Base-by-base conservation (phyloP, 2,888 invertebrate species). In the Cyaniris semiargus region DNA sequence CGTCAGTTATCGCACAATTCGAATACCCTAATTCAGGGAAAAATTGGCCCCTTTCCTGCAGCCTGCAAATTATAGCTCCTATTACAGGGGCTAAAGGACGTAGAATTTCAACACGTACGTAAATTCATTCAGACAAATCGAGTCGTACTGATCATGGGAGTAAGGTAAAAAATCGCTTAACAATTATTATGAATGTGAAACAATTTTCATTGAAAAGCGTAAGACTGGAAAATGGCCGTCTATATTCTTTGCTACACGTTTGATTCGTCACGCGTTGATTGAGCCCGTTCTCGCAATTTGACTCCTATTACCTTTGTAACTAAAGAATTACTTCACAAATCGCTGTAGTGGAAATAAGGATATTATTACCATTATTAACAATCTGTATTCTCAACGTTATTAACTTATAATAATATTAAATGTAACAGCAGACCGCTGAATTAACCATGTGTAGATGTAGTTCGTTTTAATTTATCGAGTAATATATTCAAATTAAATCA, bases 1-100 rank as follows among this genome's bases (percentile, higher is more conserved):
- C 44, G 21, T 71, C 71, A 48, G 38, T 58, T 77, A 77, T 56
- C 74, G 23, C 44, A 60, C 75, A 81, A 78, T 83, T 34, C 53
- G 81, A 81, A 81, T 82, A 78, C 71, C 74, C 79, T 75, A 76
- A 76, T 79, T 79, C 76, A 79, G 78, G 78, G 76, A 82, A 84
- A 84, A 84, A 83, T 83, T 83, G 82, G 81, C 79, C 78, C 80
- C 81, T 83, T 85, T 82, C 81, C 80, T 81, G 81, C 82, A 80
- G 81, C 79, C 81, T 79, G 81, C 82, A 81, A 84, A 83, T 83
- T 83, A 82, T 80, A 79, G 82, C 79, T 76, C 79, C 80, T 82
- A 82, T 83, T 83, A 81, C 80, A 79, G 78, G 78, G 76, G 66
- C 79, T 77, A 74, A 80, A 80, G 80, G 81, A 82, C 82, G 81